phyloP scores from a whole-genome alignment of 1,140 invertebrate species.

The Papilio glaucus region DNA sequence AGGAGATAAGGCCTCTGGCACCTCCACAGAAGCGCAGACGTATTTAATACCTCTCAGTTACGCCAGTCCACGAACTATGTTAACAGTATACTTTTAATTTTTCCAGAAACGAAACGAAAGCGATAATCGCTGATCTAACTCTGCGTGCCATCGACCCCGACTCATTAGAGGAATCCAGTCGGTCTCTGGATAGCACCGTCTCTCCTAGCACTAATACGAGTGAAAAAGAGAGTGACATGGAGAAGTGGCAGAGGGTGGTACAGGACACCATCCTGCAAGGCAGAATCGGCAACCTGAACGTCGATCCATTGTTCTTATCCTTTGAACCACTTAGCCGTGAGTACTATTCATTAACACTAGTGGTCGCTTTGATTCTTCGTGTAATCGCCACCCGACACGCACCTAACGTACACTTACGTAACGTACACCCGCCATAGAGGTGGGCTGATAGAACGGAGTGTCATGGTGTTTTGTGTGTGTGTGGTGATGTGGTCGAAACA shows the following conservation, averaged over 20 bases:
- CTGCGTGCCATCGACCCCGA: conserved; percentile 74
- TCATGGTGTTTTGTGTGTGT: too few species aligned
- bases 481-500: too few species aligned
- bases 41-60: too few species aligned
- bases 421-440: too few species aligned
- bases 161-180: conserved; percentile 57
- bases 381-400: too few species aligned
- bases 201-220: conserved; percentile 63
- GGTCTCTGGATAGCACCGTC: conserved; percentile 51
- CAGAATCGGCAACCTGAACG: conserved; percentile 89
- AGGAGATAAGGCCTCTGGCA: too few species aligned
- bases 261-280: conserved; percentile 88
- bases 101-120: conserved; percentile 78
- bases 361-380: too few species aligned
- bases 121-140: conserved; percentile 76
- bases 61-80: too few species aligned
- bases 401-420: too few species aligned
- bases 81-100: conserved; percentile 27
- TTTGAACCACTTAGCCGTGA: conserved; percentile 87
- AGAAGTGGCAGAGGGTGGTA: conserved; percentile 84
- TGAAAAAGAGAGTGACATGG: conserved; percentile 62
- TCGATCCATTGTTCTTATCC: conserved; percentile 90
- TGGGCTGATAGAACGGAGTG: too few species aligned
- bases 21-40: too few species aligned
- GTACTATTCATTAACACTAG: too few species aligned